These are phyloP conservation scores for Prosopocoilus inquinatus DNA, from an alignment of 2,888 invertebrate species.

Conservation along the genomic window DNA sequence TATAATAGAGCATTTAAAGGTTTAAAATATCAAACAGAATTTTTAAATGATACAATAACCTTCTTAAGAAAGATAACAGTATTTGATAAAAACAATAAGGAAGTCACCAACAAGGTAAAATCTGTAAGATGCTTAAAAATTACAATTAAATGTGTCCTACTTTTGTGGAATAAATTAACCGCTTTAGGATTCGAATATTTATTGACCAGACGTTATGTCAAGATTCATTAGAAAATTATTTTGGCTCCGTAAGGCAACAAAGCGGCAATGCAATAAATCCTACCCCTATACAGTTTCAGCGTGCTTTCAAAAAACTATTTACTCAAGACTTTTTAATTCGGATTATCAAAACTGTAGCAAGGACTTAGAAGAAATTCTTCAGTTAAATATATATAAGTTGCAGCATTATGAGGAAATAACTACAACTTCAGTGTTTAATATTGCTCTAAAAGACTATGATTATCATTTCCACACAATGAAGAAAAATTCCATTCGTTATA, in stretches of 20 bases:
- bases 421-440: too few relatives aligned
- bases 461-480: too few relatives aligned
- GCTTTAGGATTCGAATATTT: not conserved
- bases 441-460: too few relatives aligned
- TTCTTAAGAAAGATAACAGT: too few relatives aligned
- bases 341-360: too few relatives aligned
- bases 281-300: not conserved
- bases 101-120: slow-evolving; percentile 9
- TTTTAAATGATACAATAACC: slow-evolving; percentile 17
- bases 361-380: too few relatives aligned
- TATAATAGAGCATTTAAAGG: slow-evolving; percentile 10
- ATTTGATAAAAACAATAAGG: slow-evolving; percentile 16
- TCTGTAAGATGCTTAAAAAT: too few relatives aligned
- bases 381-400: too few relatives aligned
- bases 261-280: slow-evolving; percentile 19
- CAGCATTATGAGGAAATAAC: too few relatives aligned
- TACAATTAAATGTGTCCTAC: slow-evolving; percentile 1
- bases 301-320: too few relatives aligned
- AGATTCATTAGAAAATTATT: slow-evolving; percentile 30
- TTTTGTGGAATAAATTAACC: slow-evolving; percentile 25
- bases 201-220: slow-evolving; percentile 14
- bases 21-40: slow-evolving; percentile 19
- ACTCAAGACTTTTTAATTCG: too few relatives aligned
- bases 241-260: slow-evolving; percentile 20
- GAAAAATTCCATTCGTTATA: too few relatives aligned